Conservation (phyloP, 2,797 vertebrate genomes). For the Sebastes kiyomatsui region DNA sequence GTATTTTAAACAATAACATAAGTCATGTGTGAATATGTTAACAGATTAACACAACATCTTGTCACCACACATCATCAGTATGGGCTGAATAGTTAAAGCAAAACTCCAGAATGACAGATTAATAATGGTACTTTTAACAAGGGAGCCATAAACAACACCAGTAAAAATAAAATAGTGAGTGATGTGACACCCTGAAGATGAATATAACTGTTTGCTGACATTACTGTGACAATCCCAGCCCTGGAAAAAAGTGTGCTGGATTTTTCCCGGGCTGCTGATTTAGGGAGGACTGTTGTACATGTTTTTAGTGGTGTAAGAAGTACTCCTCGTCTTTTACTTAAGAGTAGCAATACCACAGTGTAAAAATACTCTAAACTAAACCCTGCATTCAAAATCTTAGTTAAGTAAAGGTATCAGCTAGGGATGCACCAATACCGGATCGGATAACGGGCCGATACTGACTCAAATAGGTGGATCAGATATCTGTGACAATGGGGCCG, state of each 20-base stretch:
- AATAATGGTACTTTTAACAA: slow-evolving; percentile 22
- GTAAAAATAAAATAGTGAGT: neutral
- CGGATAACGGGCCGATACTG: fast-evolving
- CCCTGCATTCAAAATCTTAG: neutral
- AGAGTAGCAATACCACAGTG: neutral
- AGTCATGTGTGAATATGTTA: neutral
- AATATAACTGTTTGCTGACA: slow-evolving; percentile 28
- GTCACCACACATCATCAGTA: neutral
- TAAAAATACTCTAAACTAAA: neutral
- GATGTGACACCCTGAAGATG: slow-evolving; percentile 14
- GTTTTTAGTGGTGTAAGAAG: neutral
- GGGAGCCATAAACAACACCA: slow-evolving; percentile 2
- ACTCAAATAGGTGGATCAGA: too few species aligned
- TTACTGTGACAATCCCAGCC: neutral
- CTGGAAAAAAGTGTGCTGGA: neutral
- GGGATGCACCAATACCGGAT: too few species aligned
- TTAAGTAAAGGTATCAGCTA: too few species aligned
- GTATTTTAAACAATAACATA: neutral
- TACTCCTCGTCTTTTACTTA: neutral
- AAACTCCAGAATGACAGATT: slow-evolving; percentile 21
- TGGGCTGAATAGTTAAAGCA: neutral
- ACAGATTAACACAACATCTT: neutral
- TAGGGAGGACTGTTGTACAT: too few species aligned
- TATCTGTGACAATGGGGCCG: too few species aligned
- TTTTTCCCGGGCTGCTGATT: slow-evolving; percentile 6